These are phyloP conservation scores for Diachrysia chrysitis DNA, from an alignment of 2,888 invertebrate genomes.

Conservation along the genomic window DNA sequence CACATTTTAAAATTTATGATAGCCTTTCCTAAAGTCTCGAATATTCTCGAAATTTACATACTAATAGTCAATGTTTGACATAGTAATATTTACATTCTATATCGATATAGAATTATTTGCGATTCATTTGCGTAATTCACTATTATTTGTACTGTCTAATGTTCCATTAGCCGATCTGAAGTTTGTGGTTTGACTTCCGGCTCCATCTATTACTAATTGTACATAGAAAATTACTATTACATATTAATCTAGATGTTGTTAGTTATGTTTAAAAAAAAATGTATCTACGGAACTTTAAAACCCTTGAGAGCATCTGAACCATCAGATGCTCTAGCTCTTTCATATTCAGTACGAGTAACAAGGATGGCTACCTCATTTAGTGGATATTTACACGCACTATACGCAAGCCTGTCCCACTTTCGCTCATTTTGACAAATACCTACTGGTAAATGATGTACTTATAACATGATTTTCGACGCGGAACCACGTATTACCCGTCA, in stretches of 20 bases:
- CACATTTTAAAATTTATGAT: background rate
- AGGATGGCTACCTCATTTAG: slow-evolving; percentile 31
- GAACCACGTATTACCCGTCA: slow-evolving; percentile 55
- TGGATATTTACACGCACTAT: slow-evolving; percentile 14
- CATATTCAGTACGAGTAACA: slow-evolving; percentile 37
- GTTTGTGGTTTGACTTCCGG: background rate
- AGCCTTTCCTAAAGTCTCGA: background rate
- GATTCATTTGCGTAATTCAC: slow-evolving; percentile 33
- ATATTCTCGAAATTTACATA: slow-evolving; percentile 9
- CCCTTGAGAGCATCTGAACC: slow-evolving; percentile 9
- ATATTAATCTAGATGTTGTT: no score
- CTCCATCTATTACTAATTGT: background rate
- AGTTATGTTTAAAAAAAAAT: background rate
- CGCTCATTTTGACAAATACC: slow-evolving; percentile 63
- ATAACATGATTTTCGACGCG: slow-evolving; percentile 54
- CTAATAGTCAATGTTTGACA: slow-evolving; percentile 21
- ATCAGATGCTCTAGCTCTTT: slow-evolving; percentile 35
- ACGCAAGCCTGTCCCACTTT: slow-evolving; percentile 60
- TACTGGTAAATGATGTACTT: slow-evolving; percentile 52
- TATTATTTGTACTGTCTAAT: slow-evolving; percentile 25
- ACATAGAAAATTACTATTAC: background rate
- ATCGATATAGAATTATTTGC: slow-evolving; percentile 31
- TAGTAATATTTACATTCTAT: slow-evolving; percentile 26
- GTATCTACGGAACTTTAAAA: slow-evolving; percentile 38
- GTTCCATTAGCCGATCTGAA: slow-evolving; percentile 14